Percentiles rank a stretch among this genome's conserved stretches.
These are phyloP conservation scores for Clarias laeviceps DNA, from an alignment of 2,797 vertebrate species.

Conservation along the genomic window DNA sequence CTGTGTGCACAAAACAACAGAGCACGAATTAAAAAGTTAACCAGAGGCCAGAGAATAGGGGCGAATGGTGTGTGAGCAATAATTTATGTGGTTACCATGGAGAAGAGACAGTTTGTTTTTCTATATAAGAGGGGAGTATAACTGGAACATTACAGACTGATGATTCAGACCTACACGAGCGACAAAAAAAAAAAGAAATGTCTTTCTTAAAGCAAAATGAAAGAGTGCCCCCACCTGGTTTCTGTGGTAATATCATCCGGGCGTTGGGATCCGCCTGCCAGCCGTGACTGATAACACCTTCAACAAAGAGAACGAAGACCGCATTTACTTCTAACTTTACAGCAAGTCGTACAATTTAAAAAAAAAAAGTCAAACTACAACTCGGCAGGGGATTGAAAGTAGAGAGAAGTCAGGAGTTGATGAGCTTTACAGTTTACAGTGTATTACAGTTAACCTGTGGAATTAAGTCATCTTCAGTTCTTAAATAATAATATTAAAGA, in stretches of 20 bases:
- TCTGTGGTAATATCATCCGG: constrained; percentile 96
- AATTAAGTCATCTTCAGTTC: not conserved
- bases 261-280: constrained; percentile 94
- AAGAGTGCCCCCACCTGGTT: constrained; percentile 88
- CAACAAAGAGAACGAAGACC: not conserved
- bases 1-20: not conserved
- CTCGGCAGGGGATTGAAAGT: not conserved
- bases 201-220: constrained; percentile 23
- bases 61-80: constrained; percentile 2
- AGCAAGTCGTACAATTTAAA: too few relatives aligned
- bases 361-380: not conserved
- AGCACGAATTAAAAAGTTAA: not conserved
- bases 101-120: constrained; percentile 31
- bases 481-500: not conserved
- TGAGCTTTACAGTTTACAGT: not conserved
- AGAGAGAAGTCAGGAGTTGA: not conserved
- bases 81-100: constrained; percentile 17
- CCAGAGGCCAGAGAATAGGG: not conserved
- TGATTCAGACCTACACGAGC: constrained; percentile 36
- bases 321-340: not conserved
- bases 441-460: not conserved
- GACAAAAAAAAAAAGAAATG: not conserved
- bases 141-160: constrained; percentile 41
- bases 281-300: constrained; percentile 91
- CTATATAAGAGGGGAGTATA: constrained; percentile 5